Evolutionary conservation across 1,140 invertebrate species (phyloP), one percentile per base, ranked within the genome.

Genomic region (Calephelis virginiensis): DNA sequence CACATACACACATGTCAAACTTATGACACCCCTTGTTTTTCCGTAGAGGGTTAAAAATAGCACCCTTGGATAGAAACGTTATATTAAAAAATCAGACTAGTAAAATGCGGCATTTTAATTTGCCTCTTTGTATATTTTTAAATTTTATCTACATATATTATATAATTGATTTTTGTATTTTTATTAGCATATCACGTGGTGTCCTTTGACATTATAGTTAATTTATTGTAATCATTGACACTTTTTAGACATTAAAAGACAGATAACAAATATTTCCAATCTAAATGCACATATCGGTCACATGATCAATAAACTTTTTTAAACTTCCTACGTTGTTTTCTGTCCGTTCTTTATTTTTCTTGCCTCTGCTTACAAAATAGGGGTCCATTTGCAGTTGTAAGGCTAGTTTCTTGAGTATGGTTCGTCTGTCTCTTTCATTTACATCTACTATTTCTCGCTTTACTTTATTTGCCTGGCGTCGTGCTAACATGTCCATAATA

Each of bases 341-440:
- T 43, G 38, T 53, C 6, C 10, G 17, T 28, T 64, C 48, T 47
- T 67, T 56, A 45, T 71, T 77, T 72, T 91, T 91, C 76, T 90
- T 91, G 7, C 89, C 89, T 64, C 89, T 80, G 56, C 87, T 91
- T 10, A 88, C 87, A 70, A 81, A 88, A 72, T 90, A 91, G 0
- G 89, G 89, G 60, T 91, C 89, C 12, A 78, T 85, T 71, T 90
- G 85, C 43, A 91, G 60, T 66, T 91, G 85, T 37, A 82, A 78
- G 3, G 87, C 84, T 14, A 91, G 61, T 68, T 88, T 90, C 61
- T 91, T 87, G 11, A 91, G 68, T 70, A 81, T 87, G 7, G 84
- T 85, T 61, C 89, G 69, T 66, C 86, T 81, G 5, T 89, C 84
- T 66, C 85, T 78, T 48, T 90, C 87, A 28, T 71, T 78, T 56